These are phyloP conservation scores for Alcedo atthis DNA, from an alignment of 2,797 vertebrate genomes.

Conservation along the genomic window DNA sequence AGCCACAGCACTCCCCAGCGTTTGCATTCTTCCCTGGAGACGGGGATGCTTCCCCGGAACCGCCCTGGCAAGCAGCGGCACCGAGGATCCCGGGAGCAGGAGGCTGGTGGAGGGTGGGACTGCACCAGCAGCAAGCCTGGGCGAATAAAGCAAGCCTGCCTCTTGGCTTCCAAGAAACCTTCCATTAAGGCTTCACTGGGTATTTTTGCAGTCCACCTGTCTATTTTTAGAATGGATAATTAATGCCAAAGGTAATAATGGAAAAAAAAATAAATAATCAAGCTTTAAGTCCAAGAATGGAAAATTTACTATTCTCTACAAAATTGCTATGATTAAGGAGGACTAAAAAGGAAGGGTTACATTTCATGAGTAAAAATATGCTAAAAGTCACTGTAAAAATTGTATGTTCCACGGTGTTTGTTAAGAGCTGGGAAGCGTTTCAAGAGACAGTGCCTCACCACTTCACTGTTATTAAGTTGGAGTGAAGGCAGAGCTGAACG, in stretches of 20 bases:
- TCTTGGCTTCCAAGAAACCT: neutral
- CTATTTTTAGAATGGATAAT: slow-evolving; percentile 47
- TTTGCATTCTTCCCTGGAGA: neutral
- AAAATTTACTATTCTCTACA: neutral
- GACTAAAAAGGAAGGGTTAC: neutral
- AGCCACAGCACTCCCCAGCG: neutral
- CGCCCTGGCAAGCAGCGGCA: neutral
- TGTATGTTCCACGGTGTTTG: neutral
- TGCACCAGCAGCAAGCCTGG: neutral
- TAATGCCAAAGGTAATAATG: slow-evolving; percentile 31
- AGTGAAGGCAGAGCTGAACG: neutral
- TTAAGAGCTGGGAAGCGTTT: slow-evolving; percentile 6
- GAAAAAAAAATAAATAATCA: neutral
- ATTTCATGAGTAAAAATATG: slow-evolving; percentile 38
- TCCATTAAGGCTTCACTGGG: neutral
- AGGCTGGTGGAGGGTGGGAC: neutral
- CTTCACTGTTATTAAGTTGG: neutral
- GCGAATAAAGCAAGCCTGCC: neutral
- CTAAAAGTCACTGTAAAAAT: slow-evolving; percentile 1
- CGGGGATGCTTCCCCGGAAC: neutral
- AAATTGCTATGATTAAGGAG: slow-evolving; percentile 56
- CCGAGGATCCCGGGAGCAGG: neutral
- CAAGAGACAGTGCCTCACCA: neutral
- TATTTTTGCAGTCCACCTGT: slow-evolving; percentile 16
- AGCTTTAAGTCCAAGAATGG: neutral